Base-by-base conservation (phyloP, 2,797 vertebrate genomes). In the Gymnodraco acuticeps region DNA sequence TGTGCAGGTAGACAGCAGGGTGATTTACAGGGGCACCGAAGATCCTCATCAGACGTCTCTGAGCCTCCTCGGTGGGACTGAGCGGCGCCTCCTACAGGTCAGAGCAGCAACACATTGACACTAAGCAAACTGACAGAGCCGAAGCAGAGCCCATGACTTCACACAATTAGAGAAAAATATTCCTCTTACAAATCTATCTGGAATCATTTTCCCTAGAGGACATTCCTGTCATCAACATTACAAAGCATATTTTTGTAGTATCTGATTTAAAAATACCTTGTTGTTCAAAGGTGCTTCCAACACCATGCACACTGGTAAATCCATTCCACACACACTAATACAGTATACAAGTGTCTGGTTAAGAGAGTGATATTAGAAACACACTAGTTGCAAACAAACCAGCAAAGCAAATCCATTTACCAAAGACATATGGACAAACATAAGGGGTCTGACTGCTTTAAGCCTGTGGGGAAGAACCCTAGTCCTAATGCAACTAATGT, bases 11-110 rank as follows among this genome's bases (percentile, higher is more conserved):
- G 20, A 38, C 8, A 79, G 71, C 19, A 12, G 1, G 53, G 63
- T 54, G 87, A 94, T 97, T 90, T 97, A 98, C 97, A 94, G 96
- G 90, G 73, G 94, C 67, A 31, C 85, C 90, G 96, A 98, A 99
- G 96, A 98, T 98, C 95, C 95, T 97, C 94, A 98, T 97, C 87
- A 98, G 94, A 33, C 95, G 95, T 83, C 92, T 95, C 92, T 95
- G 96, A 27, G 97, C 96, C 86, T 97, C 96, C 88, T 97, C 96
- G 1, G 93, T 88, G 0, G 96, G 94, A 88, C 94, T 97, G 93
- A 94, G 91, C 53, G 12, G 89, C 58, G 89, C 90, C 85, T 94
- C 95, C 97, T 98, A 95, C 76, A 95, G 92, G 95, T 92, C 85
- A 92, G 78, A 95, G 80, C 87, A 92, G 88, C 90, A 88, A 92